Evolutionary conservation across 1,140 invertebrate genomes (phyloP).

Genomic region (Drosophila asahinai): DNA sequence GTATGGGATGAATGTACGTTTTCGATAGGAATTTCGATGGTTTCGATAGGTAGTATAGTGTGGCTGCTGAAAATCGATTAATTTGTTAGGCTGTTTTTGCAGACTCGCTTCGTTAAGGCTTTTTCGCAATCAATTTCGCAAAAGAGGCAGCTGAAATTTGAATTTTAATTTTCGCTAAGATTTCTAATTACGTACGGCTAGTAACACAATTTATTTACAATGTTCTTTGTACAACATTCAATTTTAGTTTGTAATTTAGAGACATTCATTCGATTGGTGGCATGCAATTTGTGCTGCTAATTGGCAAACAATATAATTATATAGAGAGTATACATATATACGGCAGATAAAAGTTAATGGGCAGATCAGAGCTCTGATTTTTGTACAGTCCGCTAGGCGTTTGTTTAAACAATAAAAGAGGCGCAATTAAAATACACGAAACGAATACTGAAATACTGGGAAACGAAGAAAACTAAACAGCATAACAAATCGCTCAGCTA

Average conservation of each 20-base stretch:
- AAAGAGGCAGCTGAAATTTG: constrained; percentile 60
- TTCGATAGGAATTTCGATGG: constrained; percentile 1
- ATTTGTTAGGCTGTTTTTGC: constrained; percentile 80
- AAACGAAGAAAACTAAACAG: constrained; percentile 71
- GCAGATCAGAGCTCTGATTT: constrained; percentile 46
- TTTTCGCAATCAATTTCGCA: constrained; percentile 37
- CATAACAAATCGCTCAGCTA: constrained; percentile 77
- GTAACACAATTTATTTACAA: constrained; percentile 57
- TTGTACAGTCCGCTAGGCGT: constrained; percentile 53
- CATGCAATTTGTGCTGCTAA: constrained; percentile 72
- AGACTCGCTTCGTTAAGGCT: constrained; percentile 41
- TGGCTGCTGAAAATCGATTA: constrained; percentile 53
- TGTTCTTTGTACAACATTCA: constrained; percentile 74
- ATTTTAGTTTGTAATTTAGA: constrained; percentile 54
- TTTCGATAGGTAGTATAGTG: constrained; percentile 11
- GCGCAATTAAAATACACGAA: constrained; percentile 48
- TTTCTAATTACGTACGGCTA: constrained; percentile 57
- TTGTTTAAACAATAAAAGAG: constrained; percentile 47
- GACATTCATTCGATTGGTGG: constrained; percentile 46
- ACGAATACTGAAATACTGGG: constrained; percentile 56
- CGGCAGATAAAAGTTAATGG: constrained; percentile 39
- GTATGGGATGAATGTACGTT: constrained; percentile 34
- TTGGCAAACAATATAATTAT: constrained; percentile 66
- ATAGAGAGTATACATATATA: constrained; percentile 29
- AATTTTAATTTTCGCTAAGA: constrained; percentile 43